These are phyloP conservation scores for Cybosia mesomella DNA, from an alignment of 2,888 invertebrate species.

Conservation along the genomic window DNA sequence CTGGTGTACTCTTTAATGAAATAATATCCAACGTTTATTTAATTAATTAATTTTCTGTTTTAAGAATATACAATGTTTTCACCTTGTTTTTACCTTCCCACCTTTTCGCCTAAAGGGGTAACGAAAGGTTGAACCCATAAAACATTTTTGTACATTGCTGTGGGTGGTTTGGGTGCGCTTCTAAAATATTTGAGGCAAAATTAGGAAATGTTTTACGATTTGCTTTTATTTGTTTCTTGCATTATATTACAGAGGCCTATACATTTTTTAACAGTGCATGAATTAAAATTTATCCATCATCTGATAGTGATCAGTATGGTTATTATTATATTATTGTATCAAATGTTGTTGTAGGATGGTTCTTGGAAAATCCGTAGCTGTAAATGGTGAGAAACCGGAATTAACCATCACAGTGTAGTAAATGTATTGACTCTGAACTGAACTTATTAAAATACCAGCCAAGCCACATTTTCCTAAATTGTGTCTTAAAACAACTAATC, in stretches of 20 bases:
- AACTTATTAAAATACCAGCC: no score
- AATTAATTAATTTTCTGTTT: conserved; percentile 35
- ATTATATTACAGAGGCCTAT: not conserved
- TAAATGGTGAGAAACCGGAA: no score
- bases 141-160: not conserved
- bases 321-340: no score
- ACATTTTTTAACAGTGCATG: no score
- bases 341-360: no score
- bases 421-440: no score
- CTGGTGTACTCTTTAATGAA: conserved; percentile 37
- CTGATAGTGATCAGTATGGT: no score
- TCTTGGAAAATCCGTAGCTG: no score
- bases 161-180: not conserved
- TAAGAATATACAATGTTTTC: conserved; percentile 18
- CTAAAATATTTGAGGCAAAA: not conserved
- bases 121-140: conserved; percentile 1
- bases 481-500: no score
- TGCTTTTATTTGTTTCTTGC: not conserved
- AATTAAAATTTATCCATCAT: no score
- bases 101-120: not conserved
- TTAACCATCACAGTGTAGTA: no score
- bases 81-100: conserved; percentile 5
- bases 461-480: no score
- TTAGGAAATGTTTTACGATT: not conserved
- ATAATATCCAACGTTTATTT: conserved; percentile 42